Evolutionary conservation across 2,113 vertebrate genomes (phyloP).

Genomic region (Craseonycteris thonglongyai): DNA sequence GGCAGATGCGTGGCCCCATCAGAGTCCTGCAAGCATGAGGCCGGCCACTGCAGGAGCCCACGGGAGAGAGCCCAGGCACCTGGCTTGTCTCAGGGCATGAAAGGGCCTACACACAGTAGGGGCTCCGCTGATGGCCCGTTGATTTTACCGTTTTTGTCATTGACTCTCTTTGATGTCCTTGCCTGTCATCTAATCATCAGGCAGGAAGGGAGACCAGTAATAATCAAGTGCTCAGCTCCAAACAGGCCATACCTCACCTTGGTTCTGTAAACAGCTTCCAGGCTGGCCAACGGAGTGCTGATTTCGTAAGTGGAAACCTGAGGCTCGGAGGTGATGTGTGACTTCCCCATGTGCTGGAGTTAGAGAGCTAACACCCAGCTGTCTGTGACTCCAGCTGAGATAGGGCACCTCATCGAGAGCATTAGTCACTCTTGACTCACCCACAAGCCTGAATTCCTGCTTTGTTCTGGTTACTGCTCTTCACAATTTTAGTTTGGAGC

Average conservation of each 20-base stretch:
- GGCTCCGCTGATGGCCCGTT: neutral
- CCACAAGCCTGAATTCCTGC: neutral
- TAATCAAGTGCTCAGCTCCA: neutral
- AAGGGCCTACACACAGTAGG: neutral
- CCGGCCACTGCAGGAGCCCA: neutral
- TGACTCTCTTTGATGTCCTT: neutral
- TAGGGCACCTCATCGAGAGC: fast-evolving
- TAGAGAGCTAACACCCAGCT: neutral
- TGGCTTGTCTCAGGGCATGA: neutral
- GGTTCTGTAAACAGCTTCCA: neutral
- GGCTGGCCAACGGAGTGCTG: neutral
- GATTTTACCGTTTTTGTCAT: neutral
- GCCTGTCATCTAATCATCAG: neutral
- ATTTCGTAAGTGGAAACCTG: neutral
- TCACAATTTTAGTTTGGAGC: neutral
- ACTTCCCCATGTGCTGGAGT: neutral
- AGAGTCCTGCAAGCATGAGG: neutral
- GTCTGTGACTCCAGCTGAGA: neutral
- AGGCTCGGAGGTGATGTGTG: neutral
- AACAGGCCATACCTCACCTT: fast-evolving
- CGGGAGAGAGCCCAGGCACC: neutral
- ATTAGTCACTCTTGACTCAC: neutral
- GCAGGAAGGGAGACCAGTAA: neutral
- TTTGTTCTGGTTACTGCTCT: neutral
- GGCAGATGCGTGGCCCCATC: fast-evolving